Evolutionary conservation across 2,797 vertebrate genomes (phyloP), one percentile per base, ranked within the genome.

Genomic region (Meda fulgida): DNA sequence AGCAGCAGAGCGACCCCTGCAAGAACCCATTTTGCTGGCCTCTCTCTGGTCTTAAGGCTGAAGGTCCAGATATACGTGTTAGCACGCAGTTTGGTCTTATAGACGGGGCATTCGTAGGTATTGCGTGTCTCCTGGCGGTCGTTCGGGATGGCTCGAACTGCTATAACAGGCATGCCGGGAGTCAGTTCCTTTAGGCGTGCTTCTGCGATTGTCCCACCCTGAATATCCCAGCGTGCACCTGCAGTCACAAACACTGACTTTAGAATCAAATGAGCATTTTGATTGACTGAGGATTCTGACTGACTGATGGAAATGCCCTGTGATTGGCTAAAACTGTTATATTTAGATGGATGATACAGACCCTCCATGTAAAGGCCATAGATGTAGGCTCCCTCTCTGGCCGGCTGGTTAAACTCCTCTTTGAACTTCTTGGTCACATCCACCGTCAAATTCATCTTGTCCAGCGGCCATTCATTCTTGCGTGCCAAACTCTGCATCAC

Each of bases 391-490:
- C 95, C 95, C 92, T 96, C 94, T 90, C 93, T 93, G 86, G 93
- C 93, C 1, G 95, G 93, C 40, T 96, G 94, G 85, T 92, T 94
- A 87, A 96, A 96, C 83, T 96, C 96, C 73, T 97, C 95, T 89
- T 94, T 96, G 83, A 95, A 95, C 89, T 97, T 97, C 88, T 96
- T 96, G 72, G 94, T 96, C 48, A 93, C 93, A 11, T 93, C 96
- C 3, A 90, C 92, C 0, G 93, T 96, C 76, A 96, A 91, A 83
- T 94, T 89, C 88, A 95, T 96, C 90, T 95, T 96, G 89, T 96
- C 96, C 69, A 97, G 92, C 18, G 96, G 95, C 95, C 96, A 97
- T 92, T 96, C 95, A 9, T 97, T 97, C 93, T 96, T 96, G 18
- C 94, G 93, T 0, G 96, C 95, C 81, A 96, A 91, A 87, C 93